These are phyloP conservation scores for Nasua narica DNA, from an alignment of 2,797 vertebrate genomes.

Conservation along the genomic window DNA sequence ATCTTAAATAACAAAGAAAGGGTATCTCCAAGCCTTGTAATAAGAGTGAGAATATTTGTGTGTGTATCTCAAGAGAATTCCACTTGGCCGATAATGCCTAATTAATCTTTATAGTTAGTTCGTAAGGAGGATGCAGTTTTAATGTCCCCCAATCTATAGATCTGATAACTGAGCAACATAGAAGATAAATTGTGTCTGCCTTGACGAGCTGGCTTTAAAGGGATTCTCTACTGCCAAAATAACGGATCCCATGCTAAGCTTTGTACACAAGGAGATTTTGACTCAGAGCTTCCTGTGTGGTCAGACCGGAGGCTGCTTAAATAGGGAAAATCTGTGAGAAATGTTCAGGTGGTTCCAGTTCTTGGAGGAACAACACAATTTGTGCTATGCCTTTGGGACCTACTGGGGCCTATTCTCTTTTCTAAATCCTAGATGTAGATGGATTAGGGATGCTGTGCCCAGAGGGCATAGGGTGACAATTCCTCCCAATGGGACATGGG, in stretches of 20 bases:
- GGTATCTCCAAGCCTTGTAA: not conserved
- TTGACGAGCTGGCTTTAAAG: conserved; percentile 38
- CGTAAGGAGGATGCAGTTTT: conserved; percentile 22
- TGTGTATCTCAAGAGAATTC: conserved; percentile 36
- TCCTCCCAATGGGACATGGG: not conserved
- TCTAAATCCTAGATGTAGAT: not conserved
- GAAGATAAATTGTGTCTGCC: conserved; percentile 45
- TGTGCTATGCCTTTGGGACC: not conserved
- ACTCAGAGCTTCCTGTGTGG: not conserved
- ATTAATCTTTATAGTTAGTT: conserved; percentile 62
- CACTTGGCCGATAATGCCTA: conserved; percentile 19
- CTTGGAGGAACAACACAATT: not conserved
- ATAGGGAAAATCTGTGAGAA: not conserved
- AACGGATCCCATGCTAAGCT: conserved; percentile 21
- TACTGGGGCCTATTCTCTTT: not conserved
- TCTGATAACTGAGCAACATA: conserved; percentile 39
- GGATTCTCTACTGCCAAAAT: not conserved
- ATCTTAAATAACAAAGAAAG: conserved; percentile 34
- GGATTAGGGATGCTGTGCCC: not conserved
- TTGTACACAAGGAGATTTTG: conserved; percentile 5
- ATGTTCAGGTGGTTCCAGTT: not conserved
- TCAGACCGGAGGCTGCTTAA: not conserved
- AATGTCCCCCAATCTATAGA: conserved; percentile 24
- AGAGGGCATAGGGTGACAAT: not conserved
- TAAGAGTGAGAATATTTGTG: not conserved